Evolutionary conservation across 2,888 invertebrate genomes (phyloP).

Genomic region (Neelides folsomi): DNA sequence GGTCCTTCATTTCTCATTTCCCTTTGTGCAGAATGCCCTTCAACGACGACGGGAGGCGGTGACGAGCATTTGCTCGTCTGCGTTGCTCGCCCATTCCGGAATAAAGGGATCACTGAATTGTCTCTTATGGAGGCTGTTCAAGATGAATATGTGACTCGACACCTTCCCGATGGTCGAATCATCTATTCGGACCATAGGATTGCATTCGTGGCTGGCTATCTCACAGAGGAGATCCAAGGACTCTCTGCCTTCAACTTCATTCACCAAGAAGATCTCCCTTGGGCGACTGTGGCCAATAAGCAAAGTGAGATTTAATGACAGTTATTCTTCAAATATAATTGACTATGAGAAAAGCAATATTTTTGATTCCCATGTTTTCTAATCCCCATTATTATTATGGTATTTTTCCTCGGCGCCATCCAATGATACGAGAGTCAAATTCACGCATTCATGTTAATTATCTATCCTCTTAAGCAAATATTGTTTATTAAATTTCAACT

Average conservation of each 20-base stretch:
- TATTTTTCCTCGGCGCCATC: neutral
- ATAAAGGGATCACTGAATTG: slow-evolving; percentile 53
- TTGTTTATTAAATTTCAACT: no score
- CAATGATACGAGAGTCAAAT: neutral
- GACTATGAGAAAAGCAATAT: neutral
- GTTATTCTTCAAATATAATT: slow-evolving; percentile 38
- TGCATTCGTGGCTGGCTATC: slow-evolving; percentile 72
- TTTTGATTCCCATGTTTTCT: no score
- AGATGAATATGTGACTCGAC: slow-evolving; percentile 79
- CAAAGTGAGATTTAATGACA: slow-evolving; percentile 53
- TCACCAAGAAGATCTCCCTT: slow-evolving; percentile 76
- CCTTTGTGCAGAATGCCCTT: slow-evolving; percentile 23
- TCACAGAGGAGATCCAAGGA: slow-evolving; percentile 79
- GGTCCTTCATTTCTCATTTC: neutral
- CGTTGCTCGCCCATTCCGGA: slow-evolving; percentile 56
- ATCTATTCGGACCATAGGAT: slow-evolving; percentile 82
- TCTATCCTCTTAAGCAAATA: no score
- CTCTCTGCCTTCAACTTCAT: slow-evolving; percentile 76
- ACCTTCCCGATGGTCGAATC: slow-evolving; percentile 75
- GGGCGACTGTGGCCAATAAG: slow-evolving; percentile 72
- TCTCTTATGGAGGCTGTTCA: slow-evolving; percentile 53
- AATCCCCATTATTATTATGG: no score
- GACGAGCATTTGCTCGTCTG: slow-evolving; percentile 36
- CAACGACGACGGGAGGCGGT: slow-evolving; percentile 21
- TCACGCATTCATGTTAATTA: neutral